Base-by-base conservation (phyloP, 2,113 vertebrate genomes). In the Neogobius melanostomus region DNA sequence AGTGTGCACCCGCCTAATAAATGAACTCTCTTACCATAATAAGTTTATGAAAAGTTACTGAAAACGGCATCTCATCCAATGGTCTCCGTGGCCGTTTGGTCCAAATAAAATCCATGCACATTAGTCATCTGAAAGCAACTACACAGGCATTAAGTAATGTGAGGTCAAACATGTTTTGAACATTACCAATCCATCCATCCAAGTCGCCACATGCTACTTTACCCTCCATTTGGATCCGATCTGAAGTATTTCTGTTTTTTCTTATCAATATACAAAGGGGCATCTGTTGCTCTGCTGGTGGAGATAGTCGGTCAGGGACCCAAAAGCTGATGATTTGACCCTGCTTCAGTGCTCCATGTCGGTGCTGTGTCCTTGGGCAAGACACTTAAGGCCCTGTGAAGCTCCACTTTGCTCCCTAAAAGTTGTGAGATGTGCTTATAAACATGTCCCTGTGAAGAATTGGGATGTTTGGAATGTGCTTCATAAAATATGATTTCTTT, bases 111-210 rank as follows among this genome's bases (percentile, higher is more conserved):
- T 16, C 59, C 11, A 14, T 59, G 6, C 11, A n/a, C 59, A 15
- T 16, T 45, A 61, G 4, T 61, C 42, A 61, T 61, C 36, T 61
- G 59, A 61, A 61, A 61, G 59, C 36, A 61, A 61, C 59, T 61
- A 61, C 14, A n/a, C 59, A 61, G 59, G 44, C 59, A 61, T 61
- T 61, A 60, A 60, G 57, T 60, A 61, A 61, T n/a, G 42, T 61
- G 15, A 61, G 42, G 59, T 44, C 59, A 61, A 61, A 61, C 59
- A 61, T 61, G 59, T 61, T 61, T 61, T 59, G 56, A 42, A 42
- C 56, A 59, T 61, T 61, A 61, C 42, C 5, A 15, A 45, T 61
- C 28, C 28, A 16, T 45, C 12, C 14, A 61, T 61, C n/a, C 42
- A 61, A 61, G 15, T 61, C 8, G 5, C 56, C 28, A 16, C 42